These are phyloP conservation scores for Cyprinodon tularosa DNA, from an alignment of 2,113 vertebrate genomes.

Conservation along the genomic window DNA sequence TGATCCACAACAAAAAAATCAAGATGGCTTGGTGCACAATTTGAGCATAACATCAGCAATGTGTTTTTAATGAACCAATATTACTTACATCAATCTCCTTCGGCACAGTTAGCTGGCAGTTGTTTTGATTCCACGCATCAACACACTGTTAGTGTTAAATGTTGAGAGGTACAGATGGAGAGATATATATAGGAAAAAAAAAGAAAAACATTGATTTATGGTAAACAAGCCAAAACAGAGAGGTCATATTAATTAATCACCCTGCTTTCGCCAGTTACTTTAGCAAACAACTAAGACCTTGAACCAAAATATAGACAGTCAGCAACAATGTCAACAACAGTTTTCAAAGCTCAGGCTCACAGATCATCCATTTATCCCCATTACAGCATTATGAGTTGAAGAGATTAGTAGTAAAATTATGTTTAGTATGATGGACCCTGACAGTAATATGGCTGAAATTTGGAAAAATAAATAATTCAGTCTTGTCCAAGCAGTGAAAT, in stretches of 20 bases:
- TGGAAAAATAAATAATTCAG: neutral
- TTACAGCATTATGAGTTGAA: neutral
- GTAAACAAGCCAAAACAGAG: no score
- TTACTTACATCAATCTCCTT: conserved; percentile 96
- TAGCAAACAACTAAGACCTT: no score
- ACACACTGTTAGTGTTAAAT: conserved; percentile 82
- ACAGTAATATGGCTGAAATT: neutral
- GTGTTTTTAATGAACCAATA: neutral
- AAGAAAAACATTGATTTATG: neutral
- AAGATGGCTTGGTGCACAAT: neutral
- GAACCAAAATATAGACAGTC: no score
- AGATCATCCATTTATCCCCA: neutral
- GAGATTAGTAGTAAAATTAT: neutral
- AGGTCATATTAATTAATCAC: no score
- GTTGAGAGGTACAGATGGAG: conserved; percentile 5
- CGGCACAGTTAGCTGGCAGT: conserved; percentile 89
- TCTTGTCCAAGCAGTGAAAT: neutral
- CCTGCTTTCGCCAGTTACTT: no score
- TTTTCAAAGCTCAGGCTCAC: neutral
- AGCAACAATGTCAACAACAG: no score
- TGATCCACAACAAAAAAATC: conserved; percentile 28
- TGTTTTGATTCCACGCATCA: conserved; percentile 96
- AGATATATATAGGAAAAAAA: neutral
- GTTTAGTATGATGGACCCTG: neutral
- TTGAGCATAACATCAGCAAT: neutral